Evolutionary conservation across 2,888 invertebrate genomes (phyloP).

Genomic region (Cryptocephalus primarius): DNA sequence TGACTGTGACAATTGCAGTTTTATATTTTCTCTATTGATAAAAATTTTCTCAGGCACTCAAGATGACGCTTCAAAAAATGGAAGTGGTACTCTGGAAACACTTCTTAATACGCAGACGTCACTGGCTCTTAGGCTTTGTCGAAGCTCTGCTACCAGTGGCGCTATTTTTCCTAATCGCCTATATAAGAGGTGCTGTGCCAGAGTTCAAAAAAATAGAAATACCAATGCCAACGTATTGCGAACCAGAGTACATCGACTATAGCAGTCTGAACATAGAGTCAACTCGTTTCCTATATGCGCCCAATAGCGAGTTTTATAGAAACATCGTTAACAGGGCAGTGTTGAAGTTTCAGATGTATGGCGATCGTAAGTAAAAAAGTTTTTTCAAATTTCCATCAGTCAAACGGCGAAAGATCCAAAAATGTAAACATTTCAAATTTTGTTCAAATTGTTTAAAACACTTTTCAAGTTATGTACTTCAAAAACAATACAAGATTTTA

Average conservation of each 20-base stretch:
- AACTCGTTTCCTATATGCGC: slow-evolving; percentile 24
- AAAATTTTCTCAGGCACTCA: background rate
- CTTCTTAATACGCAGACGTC: slow-evolving; percentile 27
- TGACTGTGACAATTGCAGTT: too few relatives aligned
- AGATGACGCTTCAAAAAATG: slow-evolving; percentile 16
- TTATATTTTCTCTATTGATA: too few relatives aligned
- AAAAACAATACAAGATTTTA: background rate
- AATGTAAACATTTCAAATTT: background rate
- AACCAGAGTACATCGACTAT: slow-evolving; percentile 9
- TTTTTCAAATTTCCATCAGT: background rate
- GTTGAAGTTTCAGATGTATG: slow-evolving; percentile 22
- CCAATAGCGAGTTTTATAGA: slow-evolving; percentile 22
- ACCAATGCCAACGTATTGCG: slow-evolving; percentile 21
- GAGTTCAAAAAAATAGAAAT: slow-evolving; percentile 27
- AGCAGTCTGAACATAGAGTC: slow-evolving; percentile 10
- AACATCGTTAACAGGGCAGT: slow-evolving; percentile 26
- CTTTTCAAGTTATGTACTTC: background rate
- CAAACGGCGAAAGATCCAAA: background rate
- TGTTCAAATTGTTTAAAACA: background rate
- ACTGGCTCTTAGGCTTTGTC: slow-evolving; percentile 28
- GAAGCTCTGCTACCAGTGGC: slow-evolving; percentile 29
- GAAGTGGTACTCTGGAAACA: slow-evolving; percentile 32
- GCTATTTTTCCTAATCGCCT: slow-evolving; percentile 31
- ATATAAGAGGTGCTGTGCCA: slow-evolving; percentile 27
- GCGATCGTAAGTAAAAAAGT: slow-evolving; percentile 23